phyloP scores from a whole-genome alignment of 2,113 vertebrate species.

The Indicator maculatus region DNA sequence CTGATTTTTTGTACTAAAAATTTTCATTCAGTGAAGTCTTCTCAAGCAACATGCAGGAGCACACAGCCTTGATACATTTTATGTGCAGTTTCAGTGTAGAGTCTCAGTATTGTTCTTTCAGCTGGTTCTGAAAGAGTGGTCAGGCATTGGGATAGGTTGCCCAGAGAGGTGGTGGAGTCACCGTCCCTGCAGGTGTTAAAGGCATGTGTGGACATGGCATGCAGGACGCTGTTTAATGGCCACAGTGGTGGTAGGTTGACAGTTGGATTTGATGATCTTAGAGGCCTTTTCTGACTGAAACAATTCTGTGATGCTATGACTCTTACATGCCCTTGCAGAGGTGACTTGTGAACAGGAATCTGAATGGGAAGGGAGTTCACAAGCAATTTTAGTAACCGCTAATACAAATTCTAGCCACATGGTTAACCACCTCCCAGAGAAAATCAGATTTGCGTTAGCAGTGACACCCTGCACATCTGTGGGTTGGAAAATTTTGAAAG shows the following conservation, averaged over 20 bases:
- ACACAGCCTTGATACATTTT: background rate
- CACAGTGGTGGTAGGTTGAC: no score
- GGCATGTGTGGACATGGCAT: no score
- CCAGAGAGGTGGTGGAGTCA: no score
- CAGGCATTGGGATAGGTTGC: no score
- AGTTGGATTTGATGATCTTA: no score
- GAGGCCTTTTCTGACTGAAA: no score
- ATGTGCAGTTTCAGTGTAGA: background rate
- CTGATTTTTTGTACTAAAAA: background rate
- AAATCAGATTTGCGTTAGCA: background rate
- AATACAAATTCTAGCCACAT: background rate
- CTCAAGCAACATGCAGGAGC: background rate
- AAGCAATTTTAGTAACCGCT: background rate
- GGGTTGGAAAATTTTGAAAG: background rate
- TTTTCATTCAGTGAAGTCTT: background rate
- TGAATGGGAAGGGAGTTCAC: background rate
- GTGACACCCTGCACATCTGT: background rate
- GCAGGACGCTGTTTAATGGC: no score
- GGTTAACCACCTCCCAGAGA: background rate
- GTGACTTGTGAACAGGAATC: background rate
- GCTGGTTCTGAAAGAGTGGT: background rate
- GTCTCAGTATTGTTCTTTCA: background rate
- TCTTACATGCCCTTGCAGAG: background rate
- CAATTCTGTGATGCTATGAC: no score
- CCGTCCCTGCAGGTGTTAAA: no score